Percentiles rank a stretch among this genome's conserved stretches.
Conservation (phyloP, 2,888 invertebrate genomes). For the Athetis lepigone region DNA sequence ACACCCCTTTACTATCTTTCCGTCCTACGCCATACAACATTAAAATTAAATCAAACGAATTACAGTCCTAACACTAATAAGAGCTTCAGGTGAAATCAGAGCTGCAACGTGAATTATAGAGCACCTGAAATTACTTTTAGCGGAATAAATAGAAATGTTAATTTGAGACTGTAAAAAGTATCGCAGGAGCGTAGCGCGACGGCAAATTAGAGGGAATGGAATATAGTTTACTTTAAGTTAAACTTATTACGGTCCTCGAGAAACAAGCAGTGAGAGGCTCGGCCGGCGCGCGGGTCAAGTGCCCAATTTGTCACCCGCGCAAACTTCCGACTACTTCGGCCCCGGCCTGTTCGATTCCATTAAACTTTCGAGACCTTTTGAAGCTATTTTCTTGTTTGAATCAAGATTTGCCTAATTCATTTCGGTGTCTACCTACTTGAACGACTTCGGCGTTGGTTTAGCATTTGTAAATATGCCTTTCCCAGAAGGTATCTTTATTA, state of each 20-base stretch:
- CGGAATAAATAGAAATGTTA: conserved; percentile 73
- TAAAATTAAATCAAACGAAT: conserved; percentile 48
- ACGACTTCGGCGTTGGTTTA: conserved; percentile 51
- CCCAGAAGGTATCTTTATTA: conserved; percentile 28
- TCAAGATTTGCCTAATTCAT: conserved; percentile 88
- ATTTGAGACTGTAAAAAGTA: conserved; percentile 82
- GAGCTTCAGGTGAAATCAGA: conserved; percentile 40
- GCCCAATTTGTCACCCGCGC: conserved; percentile 90
- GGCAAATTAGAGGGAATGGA: conserved; percentile 89
- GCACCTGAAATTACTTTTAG: conserved; percentile 60
- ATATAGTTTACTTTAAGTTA: conserved; percentile 91
- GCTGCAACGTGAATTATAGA: conserved; percentile 47
- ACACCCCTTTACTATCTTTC: conserved; percentile 48
- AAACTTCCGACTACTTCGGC: conserved; percentile 87
- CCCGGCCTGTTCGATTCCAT: conserved; percentile 89
- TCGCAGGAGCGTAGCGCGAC: conserved; percentile 75
- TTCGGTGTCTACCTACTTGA: conserved; percentile 72
- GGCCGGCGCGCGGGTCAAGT: conserved; percentile 88
- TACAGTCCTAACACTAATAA: conserved; percentile 42
- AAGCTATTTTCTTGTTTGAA: conserved; percentile 89
- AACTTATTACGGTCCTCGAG: conserved; percentile 90
- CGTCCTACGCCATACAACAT: conserved; percentile 20
- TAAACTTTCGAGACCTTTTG: conserved; percentile 90
- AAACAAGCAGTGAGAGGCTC: conserved; percentile 87
- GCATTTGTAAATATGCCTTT: conserved; percentile 50